These are phyloP conservation scores for Pampus argenteus DNA, from an alignment of 2,797 vertebrate species.

Conservation along the genomic window DNA sequence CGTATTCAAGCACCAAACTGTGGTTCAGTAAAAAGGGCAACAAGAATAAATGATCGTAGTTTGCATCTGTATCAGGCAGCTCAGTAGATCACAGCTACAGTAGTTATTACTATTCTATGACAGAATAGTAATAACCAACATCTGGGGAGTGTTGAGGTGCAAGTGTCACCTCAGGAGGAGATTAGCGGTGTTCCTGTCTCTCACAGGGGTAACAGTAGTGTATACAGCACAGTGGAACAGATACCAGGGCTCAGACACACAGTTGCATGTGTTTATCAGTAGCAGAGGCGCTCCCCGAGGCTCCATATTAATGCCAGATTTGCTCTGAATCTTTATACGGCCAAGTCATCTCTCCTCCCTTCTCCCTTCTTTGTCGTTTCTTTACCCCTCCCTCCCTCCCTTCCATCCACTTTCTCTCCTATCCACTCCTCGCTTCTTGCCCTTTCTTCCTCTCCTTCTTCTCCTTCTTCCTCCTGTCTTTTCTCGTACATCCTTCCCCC, in stretches of 20 bases:
- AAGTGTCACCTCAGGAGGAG: conserved; percentile 60
- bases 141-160: conserved; percentile 51
- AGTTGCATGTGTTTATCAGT: conserved; percentile 69
- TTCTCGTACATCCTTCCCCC: conserved; percentile 2
- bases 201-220: conserved; percentile 59
- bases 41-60: background rate
- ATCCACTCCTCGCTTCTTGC: conserved; percentile 10
- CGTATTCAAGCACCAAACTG: background rate
- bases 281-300: conserved; percentile 62
- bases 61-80: background rate
- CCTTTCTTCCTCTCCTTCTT: conserved; percentile 9
- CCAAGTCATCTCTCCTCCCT: conserved; percentile 37
- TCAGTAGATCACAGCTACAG: conserved; percentile 3
- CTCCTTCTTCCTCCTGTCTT: background rate
- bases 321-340: conserved; percentile 55
- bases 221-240: conserved; percentile 54
- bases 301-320: conserved; percentile 55
- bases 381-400: background rate
- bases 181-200: conserved; percentile 66
- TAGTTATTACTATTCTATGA: background rate
- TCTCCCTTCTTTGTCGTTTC: conserved; percentile 3
- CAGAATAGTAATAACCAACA: conserved; percentile 41
- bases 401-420: conserved; percentile 2
- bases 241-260: conserved; percentile 65
- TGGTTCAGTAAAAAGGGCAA: background rate